Conservation (phyloP, 2,113 vertebrate species). For the Laticauda colubrina region DNA sequence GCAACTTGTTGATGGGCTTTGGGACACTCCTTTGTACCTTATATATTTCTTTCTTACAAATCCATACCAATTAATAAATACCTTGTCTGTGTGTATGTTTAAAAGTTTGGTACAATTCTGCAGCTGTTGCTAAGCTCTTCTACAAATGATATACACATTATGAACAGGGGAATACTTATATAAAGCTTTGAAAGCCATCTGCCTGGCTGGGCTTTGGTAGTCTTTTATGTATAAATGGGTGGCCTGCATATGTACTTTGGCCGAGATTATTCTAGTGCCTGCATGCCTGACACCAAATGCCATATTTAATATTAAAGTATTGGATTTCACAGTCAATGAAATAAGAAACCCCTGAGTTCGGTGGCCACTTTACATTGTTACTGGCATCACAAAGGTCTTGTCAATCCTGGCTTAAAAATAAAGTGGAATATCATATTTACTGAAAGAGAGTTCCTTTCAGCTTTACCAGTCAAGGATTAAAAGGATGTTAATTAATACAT, state of each 20-base stretch:
- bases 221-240: slow-evolving; percentile 70
- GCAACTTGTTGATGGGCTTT: neutral
- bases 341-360: slow-evolving; percentile 63
- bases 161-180: slow-evolving; percentile 63
- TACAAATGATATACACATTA: slow-evolving; percentile 70
- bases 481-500: slow-evolving; percentile 43
- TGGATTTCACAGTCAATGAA: slow-evolving; percentile 76
- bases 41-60: slow-evolving; percentile 40
- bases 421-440: slow-evolving; percentile 57
- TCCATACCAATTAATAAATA: slow-evolving; percentile 55
- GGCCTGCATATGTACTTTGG: slow-evolving; percentile 61
- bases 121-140: slow-evolving; percentile 77
- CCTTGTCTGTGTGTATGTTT: slow-evolving; percentile 50
- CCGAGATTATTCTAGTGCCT: slow-evolving; percentile 60
- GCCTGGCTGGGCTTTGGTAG: slow-evolving; percentile 43
- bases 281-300: slow-evolving; percentile 59
- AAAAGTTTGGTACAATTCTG: slow-evolving; percentile 55
- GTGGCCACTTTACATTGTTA: slow-evolving; percentile 70
- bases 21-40: neutral
- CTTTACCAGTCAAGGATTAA: slow-evolving; percentile 38
- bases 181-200: slow-evolving; percentile 70
- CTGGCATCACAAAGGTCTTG: slow-evolving; percentile 65
- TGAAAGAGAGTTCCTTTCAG: slow-evolving; percentile 64
- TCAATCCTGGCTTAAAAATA: slow-evolving; percentile 66
- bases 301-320: slow-evolving; percentile 72